phyloP scores from a whole-genome alignment of 2,888 invertebrate genomes.

The Hypsopygia costalis region DNA sequence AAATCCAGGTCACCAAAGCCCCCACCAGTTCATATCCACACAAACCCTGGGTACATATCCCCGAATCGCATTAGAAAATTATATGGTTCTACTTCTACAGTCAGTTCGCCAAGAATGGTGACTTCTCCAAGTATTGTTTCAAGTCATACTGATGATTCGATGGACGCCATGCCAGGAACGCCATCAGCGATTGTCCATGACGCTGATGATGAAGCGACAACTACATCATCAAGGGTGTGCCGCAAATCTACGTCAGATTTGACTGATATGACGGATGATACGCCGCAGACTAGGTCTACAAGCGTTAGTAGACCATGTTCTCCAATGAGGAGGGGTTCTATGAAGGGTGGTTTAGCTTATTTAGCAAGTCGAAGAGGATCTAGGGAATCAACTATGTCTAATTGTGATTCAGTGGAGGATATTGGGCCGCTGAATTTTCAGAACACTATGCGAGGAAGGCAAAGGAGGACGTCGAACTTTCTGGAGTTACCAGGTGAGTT shows the following conservation, averaged over 20 bases:
- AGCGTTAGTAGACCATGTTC: slow-evolving; percentile 83
- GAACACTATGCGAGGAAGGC: slow-evolving; percentile 87
- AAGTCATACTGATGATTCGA: slow-evolving; percentile 71
- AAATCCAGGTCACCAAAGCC: slow-evolving; percentile 71
- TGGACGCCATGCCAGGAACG: slow-evolving; percentile 61
- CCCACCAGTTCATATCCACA: slow-evolving; percentile 80
- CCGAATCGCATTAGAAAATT: slow-evolving; percentile 67
- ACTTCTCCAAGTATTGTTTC: slow-evolving; percentile 73
- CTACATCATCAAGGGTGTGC: slow-evolving; percentile 74
- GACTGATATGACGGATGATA: slow-evolving; percentile 81
- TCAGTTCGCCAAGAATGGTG: slow-evolving; percentile 60
- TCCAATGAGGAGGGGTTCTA: slow-evolving; percentile 84
- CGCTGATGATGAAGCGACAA: slow-evolving; percentile 69
- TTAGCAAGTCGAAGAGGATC: slow-evolving; percentile 93
- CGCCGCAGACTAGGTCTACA: slow-evolving; percentile 81
- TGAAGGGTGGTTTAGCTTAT: slow-evolving; percentile 87
- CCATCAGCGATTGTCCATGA: slow-evolving; percentile 62
- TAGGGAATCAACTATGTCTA: slow-evolving; percentile 87
- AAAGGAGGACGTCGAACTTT: slow-evolving; percentile 92
- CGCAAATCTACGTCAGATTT: slow-evolving; percentile 90
- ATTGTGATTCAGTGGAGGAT: slow-evolving; percentile 84
- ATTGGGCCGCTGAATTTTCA: slow-evolving; percentile 90
- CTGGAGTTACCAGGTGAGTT: slow-evolving; percentile 90
- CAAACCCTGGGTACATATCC: slow-evolving; percentile 82
- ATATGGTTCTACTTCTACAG: slow-evolving; percentile 69